Base-by-base conservation (phyloP, 2,113 vertebrate species). In the Coracopsis vasa region DNA sequence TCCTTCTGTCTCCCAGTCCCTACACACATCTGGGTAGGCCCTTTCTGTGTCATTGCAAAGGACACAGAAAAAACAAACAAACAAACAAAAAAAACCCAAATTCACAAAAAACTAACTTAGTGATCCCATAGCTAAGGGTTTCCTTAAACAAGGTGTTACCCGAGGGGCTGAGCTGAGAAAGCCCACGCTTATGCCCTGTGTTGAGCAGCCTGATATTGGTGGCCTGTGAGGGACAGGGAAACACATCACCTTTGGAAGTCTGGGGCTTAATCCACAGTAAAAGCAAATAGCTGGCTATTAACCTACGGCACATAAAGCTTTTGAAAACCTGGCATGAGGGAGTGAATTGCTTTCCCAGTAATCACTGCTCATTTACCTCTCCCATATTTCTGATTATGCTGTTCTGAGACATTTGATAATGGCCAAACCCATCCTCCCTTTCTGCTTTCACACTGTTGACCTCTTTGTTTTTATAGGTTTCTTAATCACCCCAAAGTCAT, bases 341-440 rank as follows among this genome's bases (percentile, higher is more conserved):
- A 94, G 82, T 88, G 75, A 96, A 90, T 72, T 89, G 83, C 94
- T 94, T 93, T 95, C 72, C 77, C 3, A 0, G 47, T 95, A 84
- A 96, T 94, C 88, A 67, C 82, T 81, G 77, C 44, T 93, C 86
- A 81, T 96, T 93, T 94, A 90, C 60, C 41, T 92, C 90, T 94
- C 83, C 80, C 9, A 13, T 79, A 80, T 85, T 81, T 91, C 77
- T 89, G 75, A 84, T 81, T 86, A 93, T 72, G 69, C 67, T 90
- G 54, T 74, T 78, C 69, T 61, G 51, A 75, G 51, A 58, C 28
- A 44, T 11, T 90, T 56, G 14, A 13, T 86, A 87, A 80, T 37
- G 13, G 81, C 45, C 28, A 95, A 84, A 84, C 7, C 53, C 25
- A 45, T 70, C 81, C 79, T 96, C 58, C 90, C 83, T 89, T 84